phyloP scores from a whole-genome alignment of 2,797 vertebrate genomes.

The Poecilia wingei region DNA sequence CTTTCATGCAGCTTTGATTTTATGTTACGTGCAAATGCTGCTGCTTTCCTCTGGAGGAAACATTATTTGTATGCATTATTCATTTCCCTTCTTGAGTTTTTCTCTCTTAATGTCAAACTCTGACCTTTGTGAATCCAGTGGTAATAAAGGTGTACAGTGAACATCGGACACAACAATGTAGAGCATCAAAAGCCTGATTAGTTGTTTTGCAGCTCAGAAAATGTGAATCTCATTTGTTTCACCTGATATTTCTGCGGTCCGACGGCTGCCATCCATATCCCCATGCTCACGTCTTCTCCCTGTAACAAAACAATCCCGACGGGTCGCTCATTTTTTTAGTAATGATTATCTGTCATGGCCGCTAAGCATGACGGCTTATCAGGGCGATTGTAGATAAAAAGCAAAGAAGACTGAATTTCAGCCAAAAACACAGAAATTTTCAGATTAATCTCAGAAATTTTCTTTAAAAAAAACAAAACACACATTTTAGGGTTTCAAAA shows the following conservation, averaged over 20 bases:
- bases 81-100: not conserved
- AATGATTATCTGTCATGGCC: too few species aligned
- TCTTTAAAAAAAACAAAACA: too few species aligned
- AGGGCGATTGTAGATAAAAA: too few species aligned
- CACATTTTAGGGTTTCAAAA: too few species aligned
- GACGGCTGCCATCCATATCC: constrained; percentile 99
- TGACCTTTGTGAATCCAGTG: constrained; percentile 12
- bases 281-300: constrained; percentile 99
- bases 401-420: too few species aligned
- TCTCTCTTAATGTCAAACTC: constrained; percentile 4
- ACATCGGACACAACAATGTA: not conserved
- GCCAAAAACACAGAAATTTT: too few species aligned
- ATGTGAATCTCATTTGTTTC: constrained; percentile 1
- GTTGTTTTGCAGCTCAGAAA: constrained; percentile 10
- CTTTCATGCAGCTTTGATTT: constrained; percentile 5
- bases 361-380: not conserved
- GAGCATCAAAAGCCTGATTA: not conserved
- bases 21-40: constrained; percentile 1
- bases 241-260: constrained; percentile 94
- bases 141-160: constrained; percentile 4
- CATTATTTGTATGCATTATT: constrained; percentile 5
- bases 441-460: too few species aligned
- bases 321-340: constrained; percentile 12
- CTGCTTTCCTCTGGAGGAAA: not conserved
- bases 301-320: constrained; percentile 57